phyloP scores from a whole-genome alignment of 2,888 invertebrate species.

The Parelbella ahira region DNA sequence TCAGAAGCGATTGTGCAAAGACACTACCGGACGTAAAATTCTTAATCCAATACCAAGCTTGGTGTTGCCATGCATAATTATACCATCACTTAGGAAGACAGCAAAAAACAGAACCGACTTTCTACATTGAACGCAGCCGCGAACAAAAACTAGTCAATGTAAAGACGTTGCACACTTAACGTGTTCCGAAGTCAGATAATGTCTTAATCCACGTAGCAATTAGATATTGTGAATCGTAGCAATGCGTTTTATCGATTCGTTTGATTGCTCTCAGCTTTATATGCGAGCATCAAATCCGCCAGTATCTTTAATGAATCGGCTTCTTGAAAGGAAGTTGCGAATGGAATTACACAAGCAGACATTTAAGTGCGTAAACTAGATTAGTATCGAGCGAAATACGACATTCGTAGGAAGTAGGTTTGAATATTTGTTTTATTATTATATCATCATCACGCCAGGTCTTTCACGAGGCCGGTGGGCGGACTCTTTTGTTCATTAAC shows the following conservation, averaged over 20 bases:
- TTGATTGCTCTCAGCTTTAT: conserved; percentile 46
- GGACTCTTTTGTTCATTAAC: too few relatives aligned
- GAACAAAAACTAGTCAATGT: conserved; percentile 19
- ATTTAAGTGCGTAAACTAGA: conserved; percentile 24
- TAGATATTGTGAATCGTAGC: conserved; percentile 44
- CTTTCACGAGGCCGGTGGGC: too few relatives aligned
- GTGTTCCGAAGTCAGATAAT: conserved; percentile 14
- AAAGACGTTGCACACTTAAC: conserved; percentile 16
- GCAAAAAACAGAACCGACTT: conserved; percentile 10
- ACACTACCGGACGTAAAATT: neutral
- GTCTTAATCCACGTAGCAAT: conserved; percentile 39
- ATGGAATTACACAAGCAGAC: conserved; percentile 39
- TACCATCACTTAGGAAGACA: conserved; percentile 11
- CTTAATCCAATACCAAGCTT: too few relatives aligned
- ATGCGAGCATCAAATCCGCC: conserved; percentile 37
- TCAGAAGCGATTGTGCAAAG: too few relatives aligned
- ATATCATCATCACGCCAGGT: too few relatives aligned
- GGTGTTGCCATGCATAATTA: conserved; percentile 13
- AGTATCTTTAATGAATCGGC: conserved; percentile 42
- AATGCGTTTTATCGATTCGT: conserved; percentile 46
- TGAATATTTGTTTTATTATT: too few relatives aligned
- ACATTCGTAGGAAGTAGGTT: conserved; percentile 9
- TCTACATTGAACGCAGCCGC: conserved; percentile 5
- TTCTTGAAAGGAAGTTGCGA: conserved; percentile 38
- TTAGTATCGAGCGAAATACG: conserved; percentile 19